Conservation (phyloP, 2,888 invertebrate species). For the Diabrotica balteata region DNA sequence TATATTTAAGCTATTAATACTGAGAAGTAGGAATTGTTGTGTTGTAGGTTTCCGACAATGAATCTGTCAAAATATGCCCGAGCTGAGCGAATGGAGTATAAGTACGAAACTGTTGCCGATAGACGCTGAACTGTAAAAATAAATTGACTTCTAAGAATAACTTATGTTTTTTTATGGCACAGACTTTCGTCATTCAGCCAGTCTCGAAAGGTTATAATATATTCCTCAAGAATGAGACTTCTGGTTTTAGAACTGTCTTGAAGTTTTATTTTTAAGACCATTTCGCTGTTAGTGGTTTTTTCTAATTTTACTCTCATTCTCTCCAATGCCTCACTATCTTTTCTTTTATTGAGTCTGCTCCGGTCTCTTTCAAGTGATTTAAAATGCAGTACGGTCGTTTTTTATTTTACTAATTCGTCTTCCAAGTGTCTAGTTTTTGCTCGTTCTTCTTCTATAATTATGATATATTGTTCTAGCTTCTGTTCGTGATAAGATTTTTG, state of each 20-base stretch:
- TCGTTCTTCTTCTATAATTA: slow-evolving; percentile 41
- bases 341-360: slow-evolving; percentile 30
- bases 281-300: slow-evolving; percentile 36
- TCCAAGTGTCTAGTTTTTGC: slow-evolving; percentile 39
- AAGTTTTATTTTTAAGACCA: slow-evolving; percentile 36
- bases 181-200: no score
- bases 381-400: slow-evolving; percentile 34
- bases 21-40: no score
- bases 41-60: no score
- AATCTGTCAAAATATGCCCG: no score
- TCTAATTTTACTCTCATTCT: slow-evolving; percentile 37
- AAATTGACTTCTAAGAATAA: no score
- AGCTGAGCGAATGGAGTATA: no score
- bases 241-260: slow-evolving; percentile 20
- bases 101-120: no score
- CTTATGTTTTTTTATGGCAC: no score
- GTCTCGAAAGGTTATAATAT: no score
- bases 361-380: slow-evolving; percentile 33
- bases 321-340: slow-evolving; percentile 38
- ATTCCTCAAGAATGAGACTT: no score
- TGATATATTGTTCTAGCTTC: slow-evolving; percentile 32
- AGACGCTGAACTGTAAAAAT: no score
- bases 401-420: slow-evolving; percentile 42
- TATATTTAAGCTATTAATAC: no score
- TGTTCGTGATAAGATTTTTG: slow-evolving; percentile 27